Base-by-base conservation (phyloP, 2,888 invertebrate species). In the Polydrusus tereticollis region DNA sequence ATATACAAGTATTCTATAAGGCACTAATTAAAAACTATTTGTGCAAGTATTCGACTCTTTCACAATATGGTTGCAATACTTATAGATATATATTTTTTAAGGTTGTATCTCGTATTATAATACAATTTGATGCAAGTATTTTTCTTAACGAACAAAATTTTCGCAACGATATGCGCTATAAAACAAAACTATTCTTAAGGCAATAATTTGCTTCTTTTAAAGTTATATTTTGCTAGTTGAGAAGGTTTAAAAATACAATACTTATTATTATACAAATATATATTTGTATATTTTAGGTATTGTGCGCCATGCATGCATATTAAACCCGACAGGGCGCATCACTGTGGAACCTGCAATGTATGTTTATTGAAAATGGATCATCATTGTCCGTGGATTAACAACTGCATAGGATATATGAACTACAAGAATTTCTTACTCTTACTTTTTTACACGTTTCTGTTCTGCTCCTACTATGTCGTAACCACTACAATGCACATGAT, bases 351-450 rank as follows among this genome's bases (percentile, higher is more conserved):
- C 16, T 83, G 83, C 69, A 62, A 77, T 14, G 77, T 50, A 5
- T 83, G 83, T 62, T 78, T 80, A 10, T 69, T 83, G 20, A 82
- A 80, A 76, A 83, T 83, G 83, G 83, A 83, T 63, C 83, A 83
- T 70, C 83, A 83, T 60, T 83, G 83, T 62, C 81, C 81, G 6
- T 83, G 82, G 82, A 62, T 82, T 12, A 77, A 78, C 43, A 83
- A 81, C 60, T 83, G 83, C 62, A 74, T 83, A 14, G 80, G 81
- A 23, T 80, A 77, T 69, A 70, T 73, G 14, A 83, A 82, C 62
- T 79, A 82, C 52, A 83, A 83, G 73, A 74, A 74, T 12, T 83
- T 82, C 64, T 52, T 82, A 26, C 62, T 83, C 14, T 71, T 76
- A 18, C 58, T 81, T 8, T 69, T 82, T 45, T 82, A 82, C 66